Evolutionary conservation across 2,888 invertebrate species (phyloP), one percentile per base, ranked within the genome.

Genomic region (Amphipyra tragopoginis): DNA sequence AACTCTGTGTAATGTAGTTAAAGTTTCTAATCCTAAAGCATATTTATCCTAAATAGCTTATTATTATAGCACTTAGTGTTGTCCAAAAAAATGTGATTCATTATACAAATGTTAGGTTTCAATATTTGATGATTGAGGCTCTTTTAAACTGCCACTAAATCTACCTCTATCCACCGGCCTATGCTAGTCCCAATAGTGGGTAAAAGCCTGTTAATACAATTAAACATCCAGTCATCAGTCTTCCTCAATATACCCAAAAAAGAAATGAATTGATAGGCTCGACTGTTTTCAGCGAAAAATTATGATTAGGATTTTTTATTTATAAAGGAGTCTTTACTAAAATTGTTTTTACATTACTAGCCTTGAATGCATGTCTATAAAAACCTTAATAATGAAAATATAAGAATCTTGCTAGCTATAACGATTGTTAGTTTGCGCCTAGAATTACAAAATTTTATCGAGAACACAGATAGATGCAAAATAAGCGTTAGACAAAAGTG

Each of bases 391-490:
- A 52, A 59, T 53, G 40, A 61, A 51, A 61, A 64, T 52, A 49
- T 67, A 72, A 63, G 75, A 59, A 75, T 78, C 69, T 78, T 80
- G 8, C 47, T 77, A 72, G 72, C 75, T 72, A 48, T 65, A 62
- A 53, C 21, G 1, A 54, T 48, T 13, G 10, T 54, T 70, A 56
- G 50, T 63, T 77, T 72, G 63, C 51, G 77, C 72, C 36, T 79
- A 63, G 68, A 74, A 62, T 42, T 47, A 71, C 14, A 1, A 50
- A 51, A 40, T 49, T 51, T 47, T 10, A 11, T 51, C 15, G 48
- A 6, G 45, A 60, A 75, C 50, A 67, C 63, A 65, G 66, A 62
- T 65, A 61, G 39, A 52, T 54, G 14, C 34, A 58, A 21, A 21
- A 21, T 21, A 21, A 21, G 1, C 21, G 3, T 21, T 21, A 21